phyloP scores from a whole-genome alignment of 2,888 invertebrate genomes.

The Drosophila kanekoi region DNA sequence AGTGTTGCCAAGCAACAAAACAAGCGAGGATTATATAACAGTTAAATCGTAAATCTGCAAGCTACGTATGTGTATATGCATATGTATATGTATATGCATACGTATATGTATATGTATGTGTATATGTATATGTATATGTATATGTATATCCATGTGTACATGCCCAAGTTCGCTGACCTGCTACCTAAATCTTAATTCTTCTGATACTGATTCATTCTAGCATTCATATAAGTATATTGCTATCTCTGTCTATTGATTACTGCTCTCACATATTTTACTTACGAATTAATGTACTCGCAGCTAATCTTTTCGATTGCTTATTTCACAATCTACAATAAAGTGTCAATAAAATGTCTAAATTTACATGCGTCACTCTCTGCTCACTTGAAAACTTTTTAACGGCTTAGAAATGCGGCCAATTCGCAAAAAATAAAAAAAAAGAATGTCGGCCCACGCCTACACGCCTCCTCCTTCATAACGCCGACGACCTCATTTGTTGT shows the following conservation, averaged over 20 bases:
- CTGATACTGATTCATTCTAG: too few species aligned
- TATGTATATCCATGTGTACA: too few species aligned
- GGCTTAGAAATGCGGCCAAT: constrained; percentile 57
- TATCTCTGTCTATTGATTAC: background rate
- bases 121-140: too few species aligned
- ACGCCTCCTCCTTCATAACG: constrained; percentile 35
- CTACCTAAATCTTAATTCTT: too few species aligned
- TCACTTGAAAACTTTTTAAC: constrained; percentile 29
- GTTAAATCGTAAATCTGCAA: too few species aligned
- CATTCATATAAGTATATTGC: too few species aligned
- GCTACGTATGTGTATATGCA: too few species aligned
- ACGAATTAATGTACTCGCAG: constrained; percentile 30
- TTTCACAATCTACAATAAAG: constrained; percentile 37
- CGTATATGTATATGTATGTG: too few species aligned
- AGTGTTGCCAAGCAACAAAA: background rate
- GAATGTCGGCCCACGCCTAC: constrained; percentile 45
- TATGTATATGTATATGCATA: too few species aligned
- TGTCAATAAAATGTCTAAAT: constrained; percentile 48
- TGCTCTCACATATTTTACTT: background rate
- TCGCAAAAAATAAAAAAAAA: constrained; percentile 27
- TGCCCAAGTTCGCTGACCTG: too few species aligned
- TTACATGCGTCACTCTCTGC: constrained; percentile 45
- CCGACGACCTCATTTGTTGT: constrained; percentile 49
- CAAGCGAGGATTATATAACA: too few species aligned
- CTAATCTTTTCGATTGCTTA: constrained; percentile 37